Conservation (phyloP, 2,888 invertebrate species). For the Lepidochrysops patricia region DNA sequence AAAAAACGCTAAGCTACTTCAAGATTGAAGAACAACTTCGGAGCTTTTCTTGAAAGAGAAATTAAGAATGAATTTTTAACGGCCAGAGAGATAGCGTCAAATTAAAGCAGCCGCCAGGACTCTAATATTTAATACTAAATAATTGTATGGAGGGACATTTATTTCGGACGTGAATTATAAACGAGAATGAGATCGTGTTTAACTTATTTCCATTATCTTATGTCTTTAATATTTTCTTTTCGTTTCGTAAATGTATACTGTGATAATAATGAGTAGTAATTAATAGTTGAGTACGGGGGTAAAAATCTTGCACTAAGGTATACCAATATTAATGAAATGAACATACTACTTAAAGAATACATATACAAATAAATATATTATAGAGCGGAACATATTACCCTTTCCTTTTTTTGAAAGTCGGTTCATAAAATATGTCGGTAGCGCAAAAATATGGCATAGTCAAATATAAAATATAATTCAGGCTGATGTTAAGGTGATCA, state of each 20-base stretch:
- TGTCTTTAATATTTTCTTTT: too few species aligned
- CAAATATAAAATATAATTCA: not conserved
- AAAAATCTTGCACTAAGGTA: too few species aligned
- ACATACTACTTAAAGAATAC: too few species aligned
- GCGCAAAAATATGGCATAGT: not conserved
- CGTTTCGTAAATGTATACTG: too few species aligned
- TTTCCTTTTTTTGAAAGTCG: too few species aligned
- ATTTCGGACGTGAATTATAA: not conserved
- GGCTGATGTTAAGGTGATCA: not conserved
- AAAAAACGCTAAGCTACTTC: not conserved
- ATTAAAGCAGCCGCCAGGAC: constrained; percentile 22
- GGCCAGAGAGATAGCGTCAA: constrained; percentile 24
- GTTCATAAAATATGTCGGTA: too few species aligned
- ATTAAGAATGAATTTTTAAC: constrained; percentile 33
- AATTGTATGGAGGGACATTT: not conserved
- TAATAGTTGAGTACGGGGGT: too few species aligned
- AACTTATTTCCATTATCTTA: not conserved
- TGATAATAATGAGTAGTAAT: too few species aligned
- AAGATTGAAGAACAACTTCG: constrained; percentile 4
- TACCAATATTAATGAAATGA: too few species aligned
- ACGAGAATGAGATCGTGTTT: not conserved
- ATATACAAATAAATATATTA: too few species aligned
- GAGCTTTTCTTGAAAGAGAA: constrained; percentile 25
- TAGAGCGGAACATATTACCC: too few species aligned
- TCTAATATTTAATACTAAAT: constrained; percentile 6